Percentiles rank a stretch among this genome's conserved stretches.
These are phyloP conservation scores for Chloroceryle inda DNA, from an alignment of 2,797 vertebrate genomes.

Conservation along the genomic window DNA sequence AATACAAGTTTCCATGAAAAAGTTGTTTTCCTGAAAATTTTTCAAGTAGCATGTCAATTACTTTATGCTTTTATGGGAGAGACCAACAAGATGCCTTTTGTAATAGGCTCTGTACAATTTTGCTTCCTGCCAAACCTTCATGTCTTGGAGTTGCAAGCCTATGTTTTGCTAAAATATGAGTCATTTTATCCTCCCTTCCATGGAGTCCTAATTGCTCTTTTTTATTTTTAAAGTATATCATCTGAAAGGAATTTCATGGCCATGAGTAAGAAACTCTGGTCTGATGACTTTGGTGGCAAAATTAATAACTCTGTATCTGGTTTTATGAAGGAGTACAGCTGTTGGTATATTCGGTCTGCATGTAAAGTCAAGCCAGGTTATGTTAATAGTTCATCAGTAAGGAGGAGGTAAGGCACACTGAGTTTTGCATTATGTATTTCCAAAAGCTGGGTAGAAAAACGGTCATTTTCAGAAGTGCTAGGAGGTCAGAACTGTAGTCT, in stretches of 20 bases:
- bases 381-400: background rate
- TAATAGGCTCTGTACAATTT: background rate
- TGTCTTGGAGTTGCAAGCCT: background rate
- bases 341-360: background rate
- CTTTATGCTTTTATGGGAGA: background rate
- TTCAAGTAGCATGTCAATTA: background rate
- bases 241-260: background rate
- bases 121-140: background rate
- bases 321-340: background rate
- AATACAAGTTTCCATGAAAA: background rate
- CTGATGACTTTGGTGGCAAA: background rate
- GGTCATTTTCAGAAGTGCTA: background rate
- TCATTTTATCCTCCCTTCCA: background rate
- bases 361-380: background rate
- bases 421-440: background rate
- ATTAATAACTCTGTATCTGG: background rate
- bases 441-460: background rate
- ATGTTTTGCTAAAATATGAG: background rate
- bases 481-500: background rate
- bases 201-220: background rate
- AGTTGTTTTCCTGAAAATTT: background rate
- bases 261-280: background rate
- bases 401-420: background rate
- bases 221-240: background rate
- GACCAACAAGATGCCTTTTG: conserved; percentile 16